Percentiles rank a stretch among this genome's conserved stretches.
These are phyloP conservation scores for Sepiola atlantica DNA, from an alignment of 2,888 invertebrate species.

Conservation along the genomic window DNA sequence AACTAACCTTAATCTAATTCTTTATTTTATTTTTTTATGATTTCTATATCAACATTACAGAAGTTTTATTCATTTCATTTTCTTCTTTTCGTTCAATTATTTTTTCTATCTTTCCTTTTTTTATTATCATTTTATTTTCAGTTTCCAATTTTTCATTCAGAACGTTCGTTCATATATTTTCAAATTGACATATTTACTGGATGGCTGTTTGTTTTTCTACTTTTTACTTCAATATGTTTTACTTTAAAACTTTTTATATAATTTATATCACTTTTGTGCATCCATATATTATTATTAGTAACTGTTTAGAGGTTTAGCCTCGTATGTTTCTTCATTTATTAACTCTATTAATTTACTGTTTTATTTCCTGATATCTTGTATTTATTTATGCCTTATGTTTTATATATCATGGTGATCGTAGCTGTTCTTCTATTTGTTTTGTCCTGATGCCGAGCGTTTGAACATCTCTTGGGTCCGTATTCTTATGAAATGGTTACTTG, in stretches of 20 bases:
- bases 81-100: background rate
- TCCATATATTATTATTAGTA: background rate
- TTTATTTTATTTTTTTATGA: no score
- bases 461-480: no score
- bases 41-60: no score
- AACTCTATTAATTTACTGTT: no score
- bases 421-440: no score
- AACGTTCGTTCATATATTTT: background rate
- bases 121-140: background rate
- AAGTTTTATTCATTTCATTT: background rate
- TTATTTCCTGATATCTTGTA: background rate
- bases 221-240: background rate
- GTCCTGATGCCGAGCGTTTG: no score
- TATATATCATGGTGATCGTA: no score
- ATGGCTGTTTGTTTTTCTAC: background rate
- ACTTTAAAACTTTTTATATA: background rate
- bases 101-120: background rate
- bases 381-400: background rate
- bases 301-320: background rate
- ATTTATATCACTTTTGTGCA: background rate
- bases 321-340: background rate
- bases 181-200: background rate
- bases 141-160: background rate
- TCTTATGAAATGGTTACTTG: no score
- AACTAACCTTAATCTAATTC: background rate